phyloP scores from a whole-genome alignment of 64 coral and sea anemone species.

The Porites lutea region DNA sequence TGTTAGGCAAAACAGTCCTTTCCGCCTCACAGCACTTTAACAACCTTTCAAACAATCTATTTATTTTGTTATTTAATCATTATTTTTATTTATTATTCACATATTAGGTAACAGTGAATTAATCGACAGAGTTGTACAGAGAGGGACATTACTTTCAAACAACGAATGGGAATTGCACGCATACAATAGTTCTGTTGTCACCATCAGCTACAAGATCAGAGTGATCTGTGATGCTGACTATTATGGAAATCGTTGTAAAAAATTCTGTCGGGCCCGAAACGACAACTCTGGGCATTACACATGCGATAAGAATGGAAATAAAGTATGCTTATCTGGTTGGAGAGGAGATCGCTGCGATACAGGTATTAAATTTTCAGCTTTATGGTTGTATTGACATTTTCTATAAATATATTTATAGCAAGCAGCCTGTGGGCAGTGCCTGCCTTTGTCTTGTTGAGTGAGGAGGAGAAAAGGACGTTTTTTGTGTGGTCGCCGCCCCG shows the following conservation, averaged over 20 bases:
- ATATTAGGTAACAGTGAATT: constrained; percentile 63
- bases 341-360: constrained; percentile 75
- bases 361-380: constrained; percentile 16
- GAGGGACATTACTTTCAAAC: constrained; percentile 83
- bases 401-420: too few relatives aligned
- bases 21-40: too few relatives aligned
- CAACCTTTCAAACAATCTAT: too few relatives aligned
- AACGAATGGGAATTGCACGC: constrained; percentile 84
- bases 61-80: not conserved
- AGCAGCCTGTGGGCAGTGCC: too few relatives aligned
- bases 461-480: too few relatives aligned
- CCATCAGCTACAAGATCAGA: constrained; percentile 83
- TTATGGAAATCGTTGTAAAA: constrained; percentile 76
- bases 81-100: not conserved
- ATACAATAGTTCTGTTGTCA: constrained; percentile 88
- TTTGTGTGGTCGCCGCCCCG: too few relatives aligned
- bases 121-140: constrained; percentile 73
- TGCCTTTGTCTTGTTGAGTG: too few relatives aligned
- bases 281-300: constrained; percentile 88
- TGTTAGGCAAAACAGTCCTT: too few relatives aligned
- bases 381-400: too few relatives aligned
- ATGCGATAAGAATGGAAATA: constrained; percentile 82
- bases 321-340: constrained; percentile 85
- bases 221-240: constrained; percentile 84
- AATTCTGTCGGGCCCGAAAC: constrained; percentile 77